phyloP scores from a whole-genome alignment of 2,113 vertebrate species.

The Pelecanus crispus region DNA sequence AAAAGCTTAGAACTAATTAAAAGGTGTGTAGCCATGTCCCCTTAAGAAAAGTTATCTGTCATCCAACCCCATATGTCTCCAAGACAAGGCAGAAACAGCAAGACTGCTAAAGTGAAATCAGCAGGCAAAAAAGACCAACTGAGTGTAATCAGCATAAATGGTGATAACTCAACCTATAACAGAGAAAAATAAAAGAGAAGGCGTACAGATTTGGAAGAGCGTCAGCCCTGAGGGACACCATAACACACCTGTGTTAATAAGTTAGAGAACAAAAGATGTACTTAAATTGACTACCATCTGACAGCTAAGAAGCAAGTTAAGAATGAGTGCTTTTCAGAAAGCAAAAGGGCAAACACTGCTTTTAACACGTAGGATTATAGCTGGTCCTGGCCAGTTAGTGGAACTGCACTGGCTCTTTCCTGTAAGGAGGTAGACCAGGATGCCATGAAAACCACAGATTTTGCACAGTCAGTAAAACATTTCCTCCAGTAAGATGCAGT shows the following conservation, averaged over 20 bases:
- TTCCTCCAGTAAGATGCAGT: neutral
- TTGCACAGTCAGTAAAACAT: neutral
- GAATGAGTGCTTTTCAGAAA: neutral
- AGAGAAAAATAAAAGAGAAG: constrained; percentile 42
- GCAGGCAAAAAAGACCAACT: constrained; percentile 48
- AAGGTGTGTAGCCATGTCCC: neutral
- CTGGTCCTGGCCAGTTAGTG: neutral
- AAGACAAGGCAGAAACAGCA: constrained; percentile 56
- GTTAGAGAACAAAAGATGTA: constrained; percentile 10
- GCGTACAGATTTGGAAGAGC: neutral
- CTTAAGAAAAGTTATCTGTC: constrained; percentile 47
- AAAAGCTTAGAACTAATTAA: constrained; percentile 28
- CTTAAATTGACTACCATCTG: constrained; percentile 12
- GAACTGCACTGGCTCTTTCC: neutral
- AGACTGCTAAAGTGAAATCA: constrained; percentile 51
- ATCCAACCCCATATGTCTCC: constrained; percentile 31
- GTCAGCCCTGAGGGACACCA: constrained; percentile 19
- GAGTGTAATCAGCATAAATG: constrained; percentile 41
- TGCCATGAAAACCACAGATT: neutral
- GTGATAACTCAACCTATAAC: constrained; percentile 51
- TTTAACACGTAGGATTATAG: rapidly evolving
- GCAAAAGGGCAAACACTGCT: neutral
- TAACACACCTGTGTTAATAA: constrained; percentile 60
- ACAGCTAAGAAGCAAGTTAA: neutral
- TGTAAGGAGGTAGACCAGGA: neutral